These are phyloP conservation scores for Tribolium madens DNA, from an alignment of 1,140 invertebrate genomes.

Conservation along the genomic window DNA sequence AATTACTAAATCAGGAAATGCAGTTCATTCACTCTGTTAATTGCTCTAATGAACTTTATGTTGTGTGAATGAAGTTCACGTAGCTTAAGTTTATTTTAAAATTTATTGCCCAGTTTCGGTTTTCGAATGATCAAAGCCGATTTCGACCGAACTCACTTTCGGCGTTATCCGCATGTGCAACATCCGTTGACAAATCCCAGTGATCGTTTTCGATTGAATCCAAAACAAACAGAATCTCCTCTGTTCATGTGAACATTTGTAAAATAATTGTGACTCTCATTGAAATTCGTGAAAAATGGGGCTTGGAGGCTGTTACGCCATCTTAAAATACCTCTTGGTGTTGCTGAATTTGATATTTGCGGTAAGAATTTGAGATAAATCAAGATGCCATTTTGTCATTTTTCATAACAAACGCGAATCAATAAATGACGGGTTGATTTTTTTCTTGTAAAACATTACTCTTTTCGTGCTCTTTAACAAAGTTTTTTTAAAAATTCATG, in stretches of 20 bases:
- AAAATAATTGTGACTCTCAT: conserved; percentile 17
- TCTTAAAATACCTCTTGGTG: conserved; percentile 78
- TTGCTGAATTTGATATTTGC: conserved; percentile 79
- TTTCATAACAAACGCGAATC: conserved; percentile 23
- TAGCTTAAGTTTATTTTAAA: neutral
- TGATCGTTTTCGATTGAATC: conserved; percentile 10
- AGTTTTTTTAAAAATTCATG: neutral
- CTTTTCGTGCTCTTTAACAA: neutral
- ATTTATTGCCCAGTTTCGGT: neutral
- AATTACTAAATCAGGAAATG: neutral
- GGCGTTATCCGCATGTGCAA: conserved; percentile 26
- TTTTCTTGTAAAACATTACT: neutral
- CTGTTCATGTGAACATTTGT: conserved; percentile 41
- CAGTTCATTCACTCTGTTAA: neutral
- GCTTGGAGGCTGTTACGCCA: conserved; percentile 75
- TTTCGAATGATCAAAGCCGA: neutral
- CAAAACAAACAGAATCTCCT: conserved; percentile 22
- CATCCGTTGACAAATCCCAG: conserved; percentile 28
- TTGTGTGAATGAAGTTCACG: neutral
- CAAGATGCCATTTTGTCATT: conserved; percentile 56
- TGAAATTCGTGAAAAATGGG: conserved; percentile 68
- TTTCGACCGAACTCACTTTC: neutral
- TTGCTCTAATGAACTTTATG: neutral
- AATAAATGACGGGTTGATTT: conserved; percentile 12
- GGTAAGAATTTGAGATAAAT: conserved; percentile 68